Conservation (phyloP, 2,888 invertebrate species). For the Rugalucina vietnamica region DNA sequence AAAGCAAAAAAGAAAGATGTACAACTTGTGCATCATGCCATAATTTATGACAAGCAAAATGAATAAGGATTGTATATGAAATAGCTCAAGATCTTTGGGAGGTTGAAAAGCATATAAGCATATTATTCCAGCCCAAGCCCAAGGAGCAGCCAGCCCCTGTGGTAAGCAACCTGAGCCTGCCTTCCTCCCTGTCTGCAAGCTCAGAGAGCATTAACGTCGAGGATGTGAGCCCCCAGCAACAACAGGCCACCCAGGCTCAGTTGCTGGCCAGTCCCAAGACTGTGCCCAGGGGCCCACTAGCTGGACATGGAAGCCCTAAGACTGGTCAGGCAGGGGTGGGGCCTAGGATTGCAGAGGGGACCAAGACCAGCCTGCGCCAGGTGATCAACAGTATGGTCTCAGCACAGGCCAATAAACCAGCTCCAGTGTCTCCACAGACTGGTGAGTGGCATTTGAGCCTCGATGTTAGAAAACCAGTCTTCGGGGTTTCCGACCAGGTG, state of each 20-base stretch:
- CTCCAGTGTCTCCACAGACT: too few relatives aligned
- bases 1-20: too few relatives aligned
- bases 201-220: constrained; percentile 58
- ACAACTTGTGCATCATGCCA: too few relatives aligned
- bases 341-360: background rate
- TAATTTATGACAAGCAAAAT: too few relatives aligned
- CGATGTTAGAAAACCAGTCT: too few relatives aligned
- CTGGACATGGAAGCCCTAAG: background rate
- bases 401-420: background rate
- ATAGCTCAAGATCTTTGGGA: too few relatives aligned
- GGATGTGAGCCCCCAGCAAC: constrained; percentile 43
- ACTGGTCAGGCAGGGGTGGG: background rate
- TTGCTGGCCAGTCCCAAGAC: constrained; percentile 5
- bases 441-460: too few relatives aligned
- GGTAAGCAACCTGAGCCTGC: constrained; percentile 36
- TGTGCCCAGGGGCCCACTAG: background rate
- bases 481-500: too few relatives aligned
- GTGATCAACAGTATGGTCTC: constrained; percentile 15
- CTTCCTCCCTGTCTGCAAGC: constrained; percentile 48
- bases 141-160: background rate
- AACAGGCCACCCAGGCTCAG: constrained; percentile 48
- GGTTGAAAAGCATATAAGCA: background rate
- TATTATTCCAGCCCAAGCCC: constrained; percentile 24
- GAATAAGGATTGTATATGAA: too few relatives aligned
- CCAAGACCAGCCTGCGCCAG: background rate